Evolutionary conservation across 2,888 invertebrate genomes (phyloP).

Genomic region (Sphaerophoria rueppellii): DNA sequence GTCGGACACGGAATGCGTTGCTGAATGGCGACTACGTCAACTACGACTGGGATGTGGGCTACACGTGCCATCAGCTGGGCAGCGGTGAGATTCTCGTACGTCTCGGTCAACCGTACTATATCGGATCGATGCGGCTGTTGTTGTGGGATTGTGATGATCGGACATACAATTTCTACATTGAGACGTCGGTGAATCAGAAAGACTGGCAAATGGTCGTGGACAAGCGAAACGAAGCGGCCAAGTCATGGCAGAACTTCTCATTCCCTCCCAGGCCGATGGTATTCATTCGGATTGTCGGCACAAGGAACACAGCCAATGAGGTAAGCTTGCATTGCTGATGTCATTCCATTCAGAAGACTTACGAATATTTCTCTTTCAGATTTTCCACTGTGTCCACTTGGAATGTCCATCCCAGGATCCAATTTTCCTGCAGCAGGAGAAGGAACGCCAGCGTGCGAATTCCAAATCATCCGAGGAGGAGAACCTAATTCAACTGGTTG

Average conservation of each 20-base stretch:
- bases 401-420: constrained; percentile 93
- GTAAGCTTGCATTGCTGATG: constrained; percentile 82
- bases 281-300: constrained; percentile 97
- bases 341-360: background rate
- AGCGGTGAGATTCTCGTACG: constrained; percentile 97
- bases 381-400: constrained; percentile 98
- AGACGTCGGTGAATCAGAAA: constrained; percentile 95
- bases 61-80: constrained; percentile 98
- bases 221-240: constrained; percentile 91
- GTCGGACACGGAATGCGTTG: constrained; percentile 95
- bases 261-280: constrained; percentile 94
- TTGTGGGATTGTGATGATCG: constrained; percentile 99
- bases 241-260: constrained; percentile 96
- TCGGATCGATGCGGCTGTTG: constrained; percentile 94
- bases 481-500: constrained; percentile 60
- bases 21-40: constrained; percentile 97
- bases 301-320: constrained; percentile 98
- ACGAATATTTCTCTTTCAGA: constrained; percentile 83
- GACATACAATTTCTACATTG: constrained; percentile 97
- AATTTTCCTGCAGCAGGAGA: constrained; percentile 71
- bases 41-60: constrained; percentile 99
- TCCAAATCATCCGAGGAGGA: constrained; percentile 56
- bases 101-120: constrained; percentile 96
- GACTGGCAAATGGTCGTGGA: constrained; percentile 97
- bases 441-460: constrained; percentile 43